Evolutionary conservation across 2,797 vertebrate genomes (phyloP).

Genomic region (Antennarius maculatus): DNA sequence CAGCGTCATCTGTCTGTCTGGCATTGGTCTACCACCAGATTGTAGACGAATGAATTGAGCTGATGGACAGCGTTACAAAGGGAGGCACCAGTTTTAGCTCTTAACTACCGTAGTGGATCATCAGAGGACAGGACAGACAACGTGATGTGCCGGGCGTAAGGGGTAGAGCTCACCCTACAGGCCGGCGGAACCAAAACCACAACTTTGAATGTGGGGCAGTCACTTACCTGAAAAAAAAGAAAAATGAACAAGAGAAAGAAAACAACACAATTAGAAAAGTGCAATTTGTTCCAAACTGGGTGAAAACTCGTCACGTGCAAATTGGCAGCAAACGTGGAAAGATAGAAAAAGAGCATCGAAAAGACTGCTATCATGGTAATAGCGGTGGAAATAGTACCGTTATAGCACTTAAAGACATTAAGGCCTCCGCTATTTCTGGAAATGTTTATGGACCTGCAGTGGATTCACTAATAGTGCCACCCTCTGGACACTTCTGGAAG

Average conservation of each 20-base stretch:
- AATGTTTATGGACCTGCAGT: not conserved
- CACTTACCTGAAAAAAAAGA: conserved; percentile 59
- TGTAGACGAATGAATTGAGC: not conserved
- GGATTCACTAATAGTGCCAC: conserved; percentile 51
- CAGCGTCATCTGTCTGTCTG: not conserved
- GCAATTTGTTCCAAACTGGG: not conserved
- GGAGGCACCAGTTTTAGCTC: too few relatives aligned
- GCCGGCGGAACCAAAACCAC: not conserved
- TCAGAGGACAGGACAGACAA: too few relatives aligned
- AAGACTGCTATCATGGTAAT: not conserved
- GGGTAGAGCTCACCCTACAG: conserved; percentile 23
- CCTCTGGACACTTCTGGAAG: conserved; percentile 51
- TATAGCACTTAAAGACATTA: conserved; percentile 12
- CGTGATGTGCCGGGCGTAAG: not conserved
- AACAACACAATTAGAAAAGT: conserved; percentile 19
- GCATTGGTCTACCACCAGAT: not conserved
- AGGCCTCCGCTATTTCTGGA: not conserved
- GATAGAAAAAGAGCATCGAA: conserved; percentile 1
- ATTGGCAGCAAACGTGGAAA: not conserved
- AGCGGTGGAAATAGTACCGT: not conserved
- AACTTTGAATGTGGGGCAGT: conserved; percentile 15
- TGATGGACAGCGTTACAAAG: not conserved
- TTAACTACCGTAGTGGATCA: too few relatives aligned
- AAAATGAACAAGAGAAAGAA: conserved; percentile 7
- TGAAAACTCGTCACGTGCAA: conserved; percentile 1